Evolutionary conservation across 2,888 invertebrate species (phyloP).

Genomic region (Sinotaia quadrata): DNA sequence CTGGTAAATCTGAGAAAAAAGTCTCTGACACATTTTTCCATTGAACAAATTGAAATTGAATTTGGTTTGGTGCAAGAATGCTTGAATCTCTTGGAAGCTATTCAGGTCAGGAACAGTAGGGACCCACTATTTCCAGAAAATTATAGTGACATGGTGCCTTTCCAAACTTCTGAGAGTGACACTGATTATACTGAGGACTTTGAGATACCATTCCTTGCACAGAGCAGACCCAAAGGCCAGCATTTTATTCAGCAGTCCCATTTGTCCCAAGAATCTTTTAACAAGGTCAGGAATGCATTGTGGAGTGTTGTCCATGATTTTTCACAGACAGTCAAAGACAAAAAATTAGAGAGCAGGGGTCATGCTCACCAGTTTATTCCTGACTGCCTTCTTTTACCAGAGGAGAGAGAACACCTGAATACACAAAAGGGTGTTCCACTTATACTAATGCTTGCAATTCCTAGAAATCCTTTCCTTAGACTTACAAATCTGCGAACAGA

Average conservation of each 20-base stretch:
- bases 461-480: background rate
- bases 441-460: background rate
- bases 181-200: too few species aligned
- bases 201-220: background rate
- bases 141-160: too few species aligned
- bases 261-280: background rate
- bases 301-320: slow-evolving; percentile 1
- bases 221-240: background rate
- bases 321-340: background rate
- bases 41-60: slow-evolving; percentile 15
- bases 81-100: slow-evolving; percentile 12
- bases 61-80: slow-evolving; percentile 5
- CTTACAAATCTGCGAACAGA: background rate
- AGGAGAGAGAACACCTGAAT: slow-evolving; percentile 2
- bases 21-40: slow-evolving; percentile 1
- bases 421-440: background rate
- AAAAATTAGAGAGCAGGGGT: background rate
- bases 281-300: background rate
- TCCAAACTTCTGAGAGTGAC: too few species aligned
- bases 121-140: too few species aligned
- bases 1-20: too few species aligned
- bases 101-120: background rate
- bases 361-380: slow-evolving; percentile 10
- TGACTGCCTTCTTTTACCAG: background rate
- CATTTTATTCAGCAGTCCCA: background rate